phyloP scores from a whole-genome alignment of 2,797 vertebrate genomes.

The Vireo griseus region DNA sequence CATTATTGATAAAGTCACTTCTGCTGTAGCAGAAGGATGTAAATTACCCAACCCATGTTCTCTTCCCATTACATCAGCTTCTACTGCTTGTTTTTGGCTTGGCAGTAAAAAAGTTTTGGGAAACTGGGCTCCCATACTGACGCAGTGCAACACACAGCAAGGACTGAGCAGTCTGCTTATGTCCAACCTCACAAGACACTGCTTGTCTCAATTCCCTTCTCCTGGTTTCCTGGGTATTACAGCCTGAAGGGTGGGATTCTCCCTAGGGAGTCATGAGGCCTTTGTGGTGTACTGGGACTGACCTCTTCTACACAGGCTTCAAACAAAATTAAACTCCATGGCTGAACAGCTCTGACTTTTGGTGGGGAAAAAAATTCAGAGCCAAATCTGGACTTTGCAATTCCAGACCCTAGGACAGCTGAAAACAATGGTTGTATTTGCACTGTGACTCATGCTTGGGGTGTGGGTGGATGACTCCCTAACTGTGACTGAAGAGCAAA shows the following conservation, averaged over 20 bases:
- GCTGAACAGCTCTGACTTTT: neutral
- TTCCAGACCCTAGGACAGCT: neutral
- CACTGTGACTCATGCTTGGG: neutral
- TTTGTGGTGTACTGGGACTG: neutral
- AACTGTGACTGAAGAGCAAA: neutral
- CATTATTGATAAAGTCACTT: neutral
- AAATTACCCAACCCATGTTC: neutral
- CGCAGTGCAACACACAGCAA: neutral
- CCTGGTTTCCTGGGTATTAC: accelerated
- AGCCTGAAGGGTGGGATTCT: neutral
- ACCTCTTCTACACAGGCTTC: neutral
- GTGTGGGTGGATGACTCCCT: neutral
- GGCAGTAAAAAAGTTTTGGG: neutral
- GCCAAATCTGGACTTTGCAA: neutral
- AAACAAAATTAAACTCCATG: neutral
- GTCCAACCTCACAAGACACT: neutral
- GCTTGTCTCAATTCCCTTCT: neutral
- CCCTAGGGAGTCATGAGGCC: neutral
- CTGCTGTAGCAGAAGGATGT: neutral
- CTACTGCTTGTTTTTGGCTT: neutral
- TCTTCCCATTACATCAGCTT: neutral
- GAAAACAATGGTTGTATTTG: neutral
- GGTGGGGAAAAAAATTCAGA: neutral
- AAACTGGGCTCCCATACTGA: neutral
- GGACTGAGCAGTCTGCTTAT: neutral